phyloP scores from a whole-genome alignment of 1,140 invertebrate species.

The Oryctes rhinoceros region DNA sequence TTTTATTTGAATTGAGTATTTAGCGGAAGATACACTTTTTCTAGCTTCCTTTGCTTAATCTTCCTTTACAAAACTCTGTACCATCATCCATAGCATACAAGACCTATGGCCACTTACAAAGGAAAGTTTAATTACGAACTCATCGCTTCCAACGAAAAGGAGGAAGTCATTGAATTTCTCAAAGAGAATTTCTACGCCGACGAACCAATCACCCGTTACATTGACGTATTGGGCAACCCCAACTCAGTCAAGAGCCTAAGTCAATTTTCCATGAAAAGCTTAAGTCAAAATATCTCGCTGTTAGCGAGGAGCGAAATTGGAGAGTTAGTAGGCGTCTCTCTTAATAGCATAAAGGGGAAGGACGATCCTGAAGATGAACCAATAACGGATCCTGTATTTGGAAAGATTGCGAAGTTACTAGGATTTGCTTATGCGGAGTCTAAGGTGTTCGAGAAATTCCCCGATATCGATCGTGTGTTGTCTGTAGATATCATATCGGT shows the following conservation, averaged over 20 bases:
- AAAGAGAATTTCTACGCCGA: slow-evolving; percentile 72
- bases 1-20: too few relatives aligned
- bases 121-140: background rate
- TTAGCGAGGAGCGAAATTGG: slow-evolving; percentile 69
- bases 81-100: background rate
- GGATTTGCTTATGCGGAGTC: slow-evolving; percentile 66
- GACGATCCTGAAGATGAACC: slow-evolving; percentile 57
- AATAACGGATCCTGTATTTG: background rate
- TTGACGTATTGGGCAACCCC: slow-evolving; percentile 69
- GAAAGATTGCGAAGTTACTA: slow-evolving; percentile 66
- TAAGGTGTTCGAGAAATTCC: slow-evolving; percentile 66
- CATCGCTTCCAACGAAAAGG: background rate
- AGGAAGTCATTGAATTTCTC: slow-evolving; percentile 43
- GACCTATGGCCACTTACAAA: background rate
- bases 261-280: slow-evolving; percentile 67
- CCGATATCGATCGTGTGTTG: slow-evolving; percentile 65
- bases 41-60: too few relatives aligned
- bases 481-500: slow-evolving; percentile 74
- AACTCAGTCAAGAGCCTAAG: slow-evolving; percentile 69
- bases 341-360: slow-evolving; percentile 58
- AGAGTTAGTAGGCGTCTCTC: slow-evolving; percentile 67
- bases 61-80: background rate
- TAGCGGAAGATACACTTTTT: too few relatives aligned
- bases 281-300: slow-evolving; percentile 69
- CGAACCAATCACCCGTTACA: slow-evolving; percentile 72